These are phyloP conservation scores for Agrotis ipsilon DNA, from an alignment of 2,888 invertebrate genomes.

Conservation along the genomic window DNA sequence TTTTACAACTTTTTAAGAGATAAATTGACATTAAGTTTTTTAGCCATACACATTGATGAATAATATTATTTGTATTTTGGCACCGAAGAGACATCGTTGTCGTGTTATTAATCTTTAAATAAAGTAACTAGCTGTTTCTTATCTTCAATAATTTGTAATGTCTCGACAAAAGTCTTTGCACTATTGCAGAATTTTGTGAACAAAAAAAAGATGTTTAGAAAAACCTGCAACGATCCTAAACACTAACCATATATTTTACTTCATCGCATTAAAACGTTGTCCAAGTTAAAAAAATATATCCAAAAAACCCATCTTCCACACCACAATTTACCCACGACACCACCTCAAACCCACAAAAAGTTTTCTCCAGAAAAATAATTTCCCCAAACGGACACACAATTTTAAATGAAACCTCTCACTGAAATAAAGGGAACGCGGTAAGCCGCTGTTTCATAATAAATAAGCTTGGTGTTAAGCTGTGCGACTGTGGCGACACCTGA, in stretches of 20 bases:
- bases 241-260: neutral
- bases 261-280: neutral
- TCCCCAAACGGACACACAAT: constrained; percentile 27
- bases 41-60: too few species aligned
- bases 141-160: too few species aligned
- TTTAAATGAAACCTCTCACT: constrained; percentile 54
- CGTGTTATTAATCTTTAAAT: too few species aligned
- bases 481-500: constrained; percentile 38
- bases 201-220: too few species aligned
- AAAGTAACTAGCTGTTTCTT: too few species aligned
- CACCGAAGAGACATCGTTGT: too few species aligned
- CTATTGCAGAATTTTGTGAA: too few species aligned
- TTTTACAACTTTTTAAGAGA: too few species aligned
- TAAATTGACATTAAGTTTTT: too few species aligned
- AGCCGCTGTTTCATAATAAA: constrained; percentile 62
- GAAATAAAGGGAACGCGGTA: constrained; percentile 41
- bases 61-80: too few species aligned
- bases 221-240: too few species aligned
- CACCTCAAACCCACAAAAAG: constrained; percentile 15
- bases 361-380: constrained; percentile 18
- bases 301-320: constrained; percentile 1
- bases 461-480: constrained; percentile 47
- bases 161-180: too few species aligned
- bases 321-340: neutral
- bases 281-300: constrained; percentile 2